Evolutionary conservation across 2,113 vertebrate species (phyloP).

Genomic region (Hippoglossus stenolepis): DNA sequence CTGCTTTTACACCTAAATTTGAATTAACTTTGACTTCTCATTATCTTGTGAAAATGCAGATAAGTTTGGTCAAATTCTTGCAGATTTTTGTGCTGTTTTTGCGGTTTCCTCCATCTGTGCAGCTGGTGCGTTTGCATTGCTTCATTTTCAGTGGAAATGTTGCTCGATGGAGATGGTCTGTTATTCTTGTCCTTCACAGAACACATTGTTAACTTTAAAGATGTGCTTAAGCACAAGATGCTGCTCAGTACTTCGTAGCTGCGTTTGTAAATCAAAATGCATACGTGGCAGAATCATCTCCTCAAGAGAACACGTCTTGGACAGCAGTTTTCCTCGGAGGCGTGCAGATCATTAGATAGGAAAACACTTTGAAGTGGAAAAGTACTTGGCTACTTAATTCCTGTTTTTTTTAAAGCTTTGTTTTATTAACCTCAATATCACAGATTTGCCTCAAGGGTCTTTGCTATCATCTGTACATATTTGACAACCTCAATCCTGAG

Average conservation of each 20-base stretch:
- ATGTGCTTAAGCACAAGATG: conserved; percentile 5
- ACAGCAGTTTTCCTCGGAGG: background rate
- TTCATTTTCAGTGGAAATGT: background rate
- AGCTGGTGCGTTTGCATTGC: background rate
- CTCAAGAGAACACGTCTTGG: background rate
- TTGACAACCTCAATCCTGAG: background rate
- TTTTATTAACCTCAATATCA: background rate
- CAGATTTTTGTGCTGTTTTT: background rate
- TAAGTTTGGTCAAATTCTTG: background rate
- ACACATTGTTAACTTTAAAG: background rate
- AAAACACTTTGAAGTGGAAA: background rate
- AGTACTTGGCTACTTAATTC: background rate
- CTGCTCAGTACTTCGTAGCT: background rate
- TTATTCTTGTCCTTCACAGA: conserved; percentile 1
- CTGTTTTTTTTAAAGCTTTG: background rate
- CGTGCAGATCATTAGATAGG: background rate
- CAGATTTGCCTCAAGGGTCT: background rate
- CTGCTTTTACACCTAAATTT: background rate
- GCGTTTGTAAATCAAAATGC: conserved; percentile 14
- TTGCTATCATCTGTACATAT: background rate
- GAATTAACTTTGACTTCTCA: background rate
- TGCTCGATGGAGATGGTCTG: background rate
- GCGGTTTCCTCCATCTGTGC: background rate
- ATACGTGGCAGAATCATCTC: background rate
- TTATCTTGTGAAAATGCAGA: background rate